A percentile compares a stretch with the other conserved stretches of the same genome.
These are phyloP conservation scores for Ivindomyrus marchei DNA, from an alignment of 2,113 vertebrate species.

Conservation along the genomic window DNA sequence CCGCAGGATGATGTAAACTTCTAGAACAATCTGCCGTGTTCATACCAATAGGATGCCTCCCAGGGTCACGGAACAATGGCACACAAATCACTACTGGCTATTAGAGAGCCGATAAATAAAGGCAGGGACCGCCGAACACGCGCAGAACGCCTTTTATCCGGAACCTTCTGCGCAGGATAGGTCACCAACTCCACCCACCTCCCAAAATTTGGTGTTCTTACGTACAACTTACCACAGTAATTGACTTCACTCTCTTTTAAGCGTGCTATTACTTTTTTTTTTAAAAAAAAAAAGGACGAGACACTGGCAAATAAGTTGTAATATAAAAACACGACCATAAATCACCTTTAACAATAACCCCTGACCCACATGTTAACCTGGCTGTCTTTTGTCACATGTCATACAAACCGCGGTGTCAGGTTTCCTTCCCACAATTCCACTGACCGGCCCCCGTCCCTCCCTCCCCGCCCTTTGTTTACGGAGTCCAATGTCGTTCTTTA, in stretches of 20 bases:
- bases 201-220: neutral
- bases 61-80: neutral
- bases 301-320: neutral
- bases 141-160: neutral
- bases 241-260: neutral
- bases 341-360: neutral
- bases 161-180: neutral
- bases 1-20: neutral
- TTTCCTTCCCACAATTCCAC: constrained; percentile 40
- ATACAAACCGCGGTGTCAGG: constrained; percentile 39
- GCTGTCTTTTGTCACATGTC: constrained; percentile 22
- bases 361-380: constrained; percentile 2
- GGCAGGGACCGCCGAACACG: neutral
- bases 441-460: constrained; percentile 19
- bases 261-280: neutral
- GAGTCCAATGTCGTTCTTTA: neutral
- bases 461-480: constrained; percentile 36
- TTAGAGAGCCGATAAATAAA: neutral
- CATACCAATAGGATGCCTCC: neutral
- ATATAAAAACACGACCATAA: neutral
- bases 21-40: neutral
- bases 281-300: neutral
- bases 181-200: neutral
- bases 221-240: neutral
- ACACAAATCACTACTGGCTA: neutral